A percentile compares a stretch with the other conserved stretches of the same genome.
phyloP scores from a whole-genome alignment of 1,140 invertebrate genomes.

The Bombus vancouverensis region DNA sequence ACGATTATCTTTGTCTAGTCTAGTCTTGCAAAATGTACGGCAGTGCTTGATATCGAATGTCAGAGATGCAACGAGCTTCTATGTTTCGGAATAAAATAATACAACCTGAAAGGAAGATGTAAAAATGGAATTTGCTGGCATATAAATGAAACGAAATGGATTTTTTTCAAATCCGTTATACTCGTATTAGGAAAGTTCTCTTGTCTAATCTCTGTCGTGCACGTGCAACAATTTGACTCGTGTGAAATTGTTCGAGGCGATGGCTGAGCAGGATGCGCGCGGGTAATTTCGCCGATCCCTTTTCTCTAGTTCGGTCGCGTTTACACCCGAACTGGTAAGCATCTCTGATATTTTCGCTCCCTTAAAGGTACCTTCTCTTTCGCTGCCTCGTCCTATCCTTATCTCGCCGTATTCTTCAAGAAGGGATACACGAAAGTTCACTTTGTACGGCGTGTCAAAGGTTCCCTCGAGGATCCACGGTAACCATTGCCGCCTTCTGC shows the following conservation, averaged over 20 bases:
- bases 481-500: constrained; percentile 21
- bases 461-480: constrained; percentile 48
- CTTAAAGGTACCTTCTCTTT: constrained; percentile 51
- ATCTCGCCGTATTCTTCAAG: constrained; percentile 55
- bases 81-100: no score
- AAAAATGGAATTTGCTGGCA: no score
- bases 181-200: constrained; percentile 21
- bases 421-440: constrained; percentile 77
- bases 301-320: constrained; percentile 50
- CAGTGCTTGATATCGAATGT: no score
- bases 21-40: no score
- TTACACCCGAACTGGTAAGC: constrained; percentile 33
- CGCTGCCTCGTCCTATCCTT: constrained; percentile 46
- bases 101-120: no score
- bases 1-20: no score
- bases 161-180: background rate
- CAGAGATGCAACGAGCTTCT: no score
- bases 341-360: constrained; percentile 50
- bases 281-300: constrained; percentile 55
- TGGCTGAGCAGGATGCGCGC: constrained; percentile 70
- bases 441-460: constrained; percentile 77
- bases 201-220: constrained; percentile 24
- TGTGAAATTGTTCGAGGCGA: constrained; percentile 67
- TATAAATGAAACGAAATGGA: no score
- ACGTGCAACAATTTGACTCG: constrained; percentile 59